These are phyloP conservation scores for Platorchestia sp. DNA, from an alignment of 1,140 invertebrate species.

Conservation along the genomic window DNA sequence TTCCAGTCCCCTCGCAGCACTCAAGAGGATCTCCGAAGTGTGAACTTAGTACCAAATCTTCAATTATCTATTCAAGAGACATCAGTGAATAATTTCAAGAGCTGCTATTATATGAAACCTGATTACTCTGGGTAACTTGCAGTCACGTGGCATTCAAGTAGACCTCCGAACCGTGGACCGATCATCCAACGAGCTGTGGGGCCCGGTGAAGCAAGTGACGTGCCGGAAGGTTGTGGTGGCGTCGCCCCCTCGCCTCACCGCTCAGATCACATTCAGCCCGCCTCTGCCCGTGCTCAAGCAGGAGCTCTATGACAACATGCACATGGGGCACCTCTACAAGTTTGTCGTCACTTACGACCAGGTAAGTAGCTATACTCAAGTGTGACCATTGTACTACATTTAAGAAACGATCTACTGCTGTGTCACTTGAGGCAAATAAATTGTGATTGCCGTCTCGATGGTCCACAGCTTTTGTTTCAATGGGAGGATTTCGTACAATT, in stretches of 20 bases:
- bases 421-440: too few relatives aligned
- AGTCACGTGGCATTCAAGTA: neutral
- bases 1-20: too few relatives aligned
- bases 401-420: neutral
- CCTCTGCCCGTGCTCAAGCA: slow-evolving; percentile 69
- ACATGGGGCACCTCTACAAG: slow-evolving; percentile 71
- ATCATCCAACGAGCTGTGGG: neutral
- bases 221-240: slow-evolving; percentile 63
- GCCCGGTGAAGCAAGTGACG: neutral
- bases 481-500: too few relatives aligned
- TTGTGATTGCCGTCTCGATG: too few relatives aligned
- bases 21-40: too few relatives aligned
- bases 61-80: too few relatives aligned
- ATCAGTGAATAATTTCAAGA: too few relatives aligned
- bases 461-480: too few relatives aligned
- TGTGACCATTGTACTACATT: too few relatives aligned
- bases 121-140: neutral
- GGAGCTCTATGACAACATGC: slow-evolving; percentile 70
- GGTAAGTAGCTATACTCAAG: slow-evolving; percentile 69
- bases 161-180: neutral
- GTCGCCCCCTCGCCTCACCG: slow-evolving; percentile 63
- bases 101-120: too few relatives aligned
- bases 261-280: slow-evolving; percentile 70
- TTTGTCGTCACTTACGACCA: slow-evolving; percentile 71
- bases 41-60: too few relatives aligned